Percentiles rank a stretch among this genome's conserved stretches.
Evolutionary conservation across 2,797 vertebrate species (phyloP).

Genomic region (Phalanger gymnotis): DNA sequence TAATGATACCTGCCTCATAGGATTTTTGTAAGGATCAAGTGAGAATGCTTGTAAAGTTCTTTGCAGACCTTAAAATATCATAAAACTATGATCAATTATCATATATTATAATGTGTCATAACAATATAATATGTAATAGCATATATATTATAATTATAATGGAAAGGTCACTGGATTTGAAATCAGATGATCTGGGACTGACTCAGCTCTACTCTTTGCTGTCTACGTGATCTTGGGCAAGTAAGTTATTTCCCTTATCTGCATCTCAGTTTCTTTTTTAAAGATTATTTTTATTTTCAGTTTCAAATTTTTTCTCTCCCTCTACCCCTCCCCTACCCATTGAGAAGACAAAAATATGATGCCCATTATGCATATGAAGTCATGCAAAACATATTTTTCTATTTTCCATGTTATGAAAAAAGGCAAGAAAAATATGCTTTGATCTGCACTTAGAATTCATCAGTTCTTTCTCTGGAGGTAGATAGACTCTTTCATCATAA

Average conservation of each 20-base stretch:
- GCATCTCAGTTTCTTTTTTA: not conserved
- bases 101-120: not conserved
- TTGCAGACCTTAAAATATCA: not conserved
- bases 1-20: not conserved
- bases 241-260: conserved; percentile 49
- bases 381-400: not conserved
- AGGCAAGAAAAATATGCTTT: not conserved
- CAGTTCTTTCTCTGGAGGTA: not conserved
- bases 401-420: not conserved
- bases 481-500: not conserved
- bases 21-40: no score
- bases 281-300: not conserved
- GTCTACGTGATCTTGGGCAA: conserved; percentile 54
- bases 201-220: not conserved
- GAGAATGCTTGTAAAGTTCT: not conserved
- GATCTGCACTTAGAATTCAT: not conserved
- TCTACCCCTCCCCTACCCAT: not conserved
- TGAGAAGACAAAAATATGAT: not conserved
- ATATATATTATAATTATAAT: not conserved
- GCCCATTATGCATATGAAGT: not conserved
- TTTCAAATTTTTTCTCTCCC: not conserved
- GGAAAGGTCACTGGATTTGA: not conserved
- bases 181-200: not conserved
- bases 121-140: not conserved
- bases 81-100: not conserved